A percentile compares a stretch with the other conserved stretches of the same genome.
Evolutionary conservation across 2,113 vertebrate species (phyloP).

Genomic region (Larimichthys crocea): DNA sequence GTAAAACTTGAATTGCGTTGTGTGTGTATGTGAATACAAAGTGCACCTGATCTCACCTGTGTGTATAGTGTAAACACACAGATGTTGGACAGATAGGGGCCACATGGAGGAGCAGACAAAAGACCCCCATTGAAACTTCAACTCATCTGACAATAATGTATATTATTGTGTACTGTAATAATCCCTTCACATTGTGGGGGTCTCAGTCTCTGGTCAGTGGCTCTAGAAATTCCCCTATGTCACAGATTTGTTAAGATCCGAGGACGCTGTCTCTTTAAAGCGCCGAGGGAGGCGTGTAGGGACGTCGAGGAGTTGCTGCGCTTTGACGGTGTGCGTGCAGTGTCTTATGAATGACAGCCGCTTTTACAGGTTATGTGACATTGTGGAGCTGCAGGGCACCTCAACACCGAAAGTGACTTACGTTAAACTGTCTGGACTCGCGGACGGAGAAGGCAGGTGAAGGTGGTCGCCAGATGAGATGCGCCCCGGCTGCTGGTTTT

Average conservation of each 20-base stretch:
- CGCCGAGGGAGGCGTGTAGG: slow-evolving; percentile 66
- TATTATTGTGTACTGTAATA: not conserved
- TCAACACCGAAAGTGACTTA: slow-evolving; percentile 11
- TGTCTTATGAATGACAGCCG: slow-evolving; percentile 58
- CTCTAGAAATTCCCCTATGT: not conserved
- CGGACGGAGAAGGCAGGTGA: not conserved
- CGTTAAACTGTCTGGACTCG: not conserved
- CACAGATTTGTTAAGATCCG: not conserved
- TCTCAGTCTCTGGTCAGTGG: not conserved
- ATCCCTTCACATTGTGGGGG: too few relatives aligned
- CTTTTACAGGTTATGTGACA: slow-evolving; percentile 58
- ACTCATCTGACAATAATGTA: not conserved
- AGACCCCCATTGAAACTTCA: not conserved
- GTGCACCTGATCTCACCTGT: not conserved
- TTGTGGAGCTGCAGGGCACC: slow-evolving; percentile 51
- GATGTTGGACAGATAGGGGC: slow-evolving; percentile 1
- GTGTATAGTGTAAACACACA: slow-evolving; percentile 51
- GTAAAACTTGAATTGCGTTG: not conserved
- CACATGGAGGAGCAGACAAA: not conserved
- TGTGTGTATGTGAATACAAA: not conserved
- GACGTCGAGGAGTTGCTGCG: slow-evolving; percentile 44
- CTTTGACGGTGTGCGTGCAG: slow-evolving; percentile 33
- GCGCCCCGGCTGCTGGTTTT: slow-evolving; percentile 11
- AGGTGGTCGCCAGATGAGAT: slow-evolving; percentile 1
- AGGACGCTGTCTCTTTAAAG: slow-evolving; percentile 78